Percentiles rank a stretch among this genome's conserved stretches.
phyloP scores from a whole-genome alignment of 2,888 invertebrate genomes.

The Hylaea fasciaria region DNA sequence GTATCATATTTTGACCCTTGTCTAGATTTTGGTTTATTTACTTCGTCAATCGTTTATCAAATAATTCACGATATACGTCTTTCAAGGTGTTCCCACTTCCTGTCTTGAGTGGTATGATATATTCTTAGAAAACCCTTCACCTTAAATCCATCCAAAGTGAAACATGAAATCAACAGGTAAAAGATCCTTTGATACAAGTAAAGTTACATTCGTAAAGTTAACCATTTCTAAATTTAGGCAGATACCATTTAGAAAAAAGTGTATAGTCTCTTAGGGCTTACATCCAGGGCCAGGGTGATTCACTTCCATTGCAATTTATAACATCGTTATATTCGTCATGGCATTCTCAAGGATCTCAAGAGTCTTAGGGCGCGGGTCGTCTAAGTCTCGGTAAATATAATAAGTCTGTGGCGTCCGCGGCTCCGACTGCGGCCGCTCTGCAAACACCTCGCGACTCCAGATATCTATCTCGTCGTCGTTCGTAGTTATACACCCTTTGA shows the following conservation, averaged over 20 bases:
- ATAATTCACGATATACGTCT: background rate
- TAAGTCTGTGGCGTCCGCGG: constrained; percentile 59
- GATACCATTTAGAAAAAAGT: too few species aligned
- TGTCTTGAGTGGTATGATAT: background rate
- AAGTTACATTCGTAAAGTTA: too few species aligned
- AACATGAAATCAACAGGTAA: too few species aligned
- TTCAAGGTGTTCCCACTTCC: background rate
- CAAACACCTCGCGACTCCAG: constrained; percentile 44
- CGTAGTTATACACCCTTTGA: constrained; percentile 50
- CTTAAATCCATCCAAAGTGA: too few species aligned
- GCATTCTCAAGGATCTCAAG: constrained; percentile 15
- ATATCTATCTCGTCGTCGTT: constrained; percentile 48
- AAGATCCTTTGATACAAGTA: too few species aligned
- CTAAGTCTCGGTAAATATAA: constrained; percentile 62
- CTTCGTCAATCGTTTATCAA: background rate
- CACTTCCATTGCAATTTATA: too few species aligned
- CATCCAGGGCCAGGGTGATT: too few species aligned
- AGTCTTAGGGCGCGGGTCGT: constrained; percentile 13
- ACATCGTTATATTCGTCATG: too few species aligned
- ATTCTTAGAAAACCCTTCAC: background rate
- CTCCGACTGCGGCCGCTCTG: constrained; percentile 31
- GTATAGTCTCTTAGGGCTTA: too few species aligned
- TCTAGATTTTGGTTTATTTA: background rate
- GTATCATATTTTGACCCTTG: background rate
- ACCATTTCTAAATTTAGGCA: too few species aligned